Evolutionary conservation across 2,797 vertebrate genomes (phyloP).

Genomic region (Acestrorhynchus altus): DNA sequence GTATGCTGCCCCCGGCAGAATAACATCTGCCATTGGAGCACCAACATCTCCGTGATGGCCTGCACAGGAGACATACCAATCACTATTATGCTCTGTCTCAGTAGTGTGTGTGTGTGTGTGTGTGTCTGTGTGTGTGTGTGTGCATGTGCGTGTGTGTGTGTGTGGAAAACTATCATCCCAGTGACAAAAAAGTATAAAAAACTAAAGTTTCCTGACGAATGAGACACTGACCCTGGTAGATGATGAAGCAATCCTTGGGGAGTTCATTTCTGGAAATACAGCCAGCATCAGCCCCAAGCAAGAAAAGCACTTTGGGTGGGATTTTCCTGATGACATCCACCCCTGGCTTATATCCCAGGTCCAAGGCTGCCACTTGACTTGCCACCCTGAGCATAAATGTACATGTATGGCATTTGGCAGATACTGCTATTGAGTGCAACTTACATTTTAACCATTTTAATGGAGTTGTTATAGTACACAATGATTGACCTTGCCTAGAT

Average conservation of each 20-base stretch:
- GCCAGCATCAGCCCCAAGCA: slow-evolving; percentile 88
- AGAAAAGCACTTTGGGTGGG: slow-evolving; percentile 86
- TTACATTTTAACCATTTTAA: too few relatives aligned
- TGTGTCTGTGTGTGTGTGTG: too few relatives aligned
- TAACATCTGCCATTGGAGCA: slow-evolving; percentile 90
- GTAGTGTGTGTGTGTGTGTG: background rate
- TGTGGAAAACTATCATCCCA: background rate
- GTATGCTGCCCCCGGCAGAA: slow-evolving; percentile 93
- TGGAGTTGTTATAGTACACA: too few relatives aligned
- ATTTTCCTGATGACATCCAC: slow-evolving; percentile 83
- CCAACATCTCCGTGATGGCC: slow-evolving; percentile 95
- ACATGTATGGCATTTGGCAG: too few relatives aligned
- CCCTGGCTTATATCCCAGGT: slow-evolving; percentile 91
- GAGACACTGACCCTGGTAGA: slow-evolving; percentile 86
- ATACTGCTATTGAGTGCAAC: too few relatives aligned
- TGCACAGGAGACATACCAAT: slow-evolving; percentile 57
- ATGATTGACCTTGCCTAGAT: too few relatives aligned
- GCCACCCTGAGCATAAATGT: slow-evolving; percentile 74
- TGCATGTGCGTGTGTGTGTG: too few relatives aligned
- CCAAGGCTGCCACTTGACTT: slow-evolving; percentile 91
- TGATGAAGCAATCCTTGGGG: slow-evolving; percentile 84
- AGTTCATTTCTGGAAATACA: slow-evolving; percentile 91
- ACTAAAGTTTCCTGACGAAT: background rate
- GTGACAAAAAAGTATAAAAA: background rate
- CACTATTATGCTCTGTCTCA: background rate